Evolutionary conservation across 1,140 invertebrate genomes (phyloP), one percentile per base, ranked within the genome.

Genomic region (Aphidius gifuensis): DNA sequence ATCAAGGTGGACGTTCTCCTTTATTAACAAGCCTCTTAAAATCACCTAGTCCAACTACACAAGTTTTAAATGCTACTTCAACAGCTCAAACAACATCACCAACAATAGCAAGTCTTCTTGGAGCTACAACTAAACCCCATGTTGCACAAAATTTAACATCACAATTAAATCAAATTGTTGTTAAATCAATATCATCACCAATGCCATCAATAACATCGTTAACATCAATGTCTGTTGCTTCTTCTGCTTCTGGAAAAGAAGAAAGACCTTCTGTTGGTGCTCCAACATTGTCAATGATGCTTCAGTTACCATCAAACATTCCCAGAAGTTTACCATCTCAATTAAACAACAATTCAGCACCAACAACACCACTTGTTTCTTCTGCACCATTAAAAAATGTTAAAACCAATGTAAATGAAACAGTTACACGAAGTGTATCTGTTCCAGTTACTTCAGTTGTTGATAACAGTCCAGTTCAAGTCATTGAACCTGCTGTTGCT

Each of bases 1-100:
- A 69, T 51, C 64, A 62, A 51, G 76, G 74, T 1, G 74, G 76
- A 21, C 77, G 81, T 44, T 92, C 92, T 0, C 91, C 92, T 0
- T 74, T 94, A n/a, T 77, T 94, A 39, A 92, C 92, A 5, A 92
- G 90, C 64, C 79, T 94, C 9, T 78, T 94, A 1, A 91, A 92
- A 72, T 91, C 88, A n/a, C 89, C 88, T 0, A 78, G 74, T 66
- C 74, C 78, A 6, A 78, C 77, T 1, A 78, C 74, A 11, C 77
- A 80, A 56, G 68, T 76, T n/a, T 83, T 83, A 65, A 77, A 76
- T 43, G 70, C 80, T 4, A 72, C 72, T 8, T 74, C 74, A 16
- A 71, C 76, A 4, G 73, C 71, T 6, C 78, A 81, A 61, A 74
- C 74, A 4, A 73, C 68, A 4, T 83, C 82, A 46, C 83, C 84